phyloP scores from a whole-genome alignment of 2,888 invertebrate genomes.

The Hesperia comma region DNA sequence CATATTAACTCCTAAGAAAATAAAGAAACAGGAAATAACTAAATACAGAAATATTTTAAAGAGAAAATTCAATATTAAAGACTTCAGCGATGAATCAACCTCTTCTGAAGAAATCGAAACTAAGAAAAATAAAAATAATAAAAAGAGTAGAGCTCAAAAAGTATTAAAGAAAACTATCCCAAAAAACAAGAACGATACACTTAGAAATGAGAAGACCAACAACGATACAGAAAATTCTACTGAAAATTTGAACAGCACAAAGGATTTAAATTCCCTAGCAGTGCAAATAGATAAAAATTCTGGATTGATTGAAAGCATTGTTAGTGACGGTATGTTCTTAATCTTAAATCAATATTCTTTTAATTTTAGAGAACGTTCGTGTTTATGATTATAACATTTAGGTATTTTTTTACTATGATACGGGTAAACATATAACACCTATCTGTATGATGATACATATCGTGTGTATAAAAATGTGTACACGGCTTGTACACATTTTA shows the following conservation, averaged over 20 bases:
- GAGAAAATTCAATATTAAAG: conserved; percentile 62
- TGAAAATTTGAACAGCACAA: conserved; percentile 30
- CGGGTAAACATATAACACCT: too few relatives aligned
- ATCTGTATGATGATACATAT: too few relatives aligned
- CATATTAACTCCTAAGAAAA: conserved; percentile 64
- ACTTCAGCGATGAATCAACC: conserved; percentile 55
- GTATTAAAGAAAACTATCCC: conserved; percentile 40
- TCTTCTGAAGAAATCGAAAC: conserved; percentile 47
- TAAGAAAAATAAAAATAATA: conserved; percentile 7
- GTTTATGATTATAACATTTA: too few relatives aligned
- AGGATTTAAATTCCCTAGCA: conserved; percentile 54
- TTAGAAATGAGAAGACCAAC: not conserved
- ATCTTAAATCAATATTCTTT: too few relatives aligned
- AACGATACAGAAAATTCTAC: conserved; percentile 19
- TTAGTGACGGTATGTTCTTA: conserved; percentile 8
- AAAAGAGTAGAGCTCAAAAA: conserved; percentile 45
- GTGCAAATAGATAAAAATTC: conserved; percentile 58
- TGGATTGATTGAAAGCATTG: conserved; percentile 38
- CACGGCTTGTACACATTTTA: too few relatives aligned
- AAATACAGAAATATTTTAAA: conserved; percentile 61
- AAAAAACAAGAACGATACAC: conserved; percentile 1
- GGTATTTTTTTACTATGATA: too few relatives aligned
- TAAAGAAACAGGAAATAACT: conserved; percentile 54
- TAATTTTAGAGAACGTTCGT: too few relatives aligned
- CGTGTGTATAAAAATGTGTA: too few relatives aligned